Evolutionary conservation across 2,113 vertebrate genomes (phyloP).

Genomic region (Heliornis fulica): DNA sequence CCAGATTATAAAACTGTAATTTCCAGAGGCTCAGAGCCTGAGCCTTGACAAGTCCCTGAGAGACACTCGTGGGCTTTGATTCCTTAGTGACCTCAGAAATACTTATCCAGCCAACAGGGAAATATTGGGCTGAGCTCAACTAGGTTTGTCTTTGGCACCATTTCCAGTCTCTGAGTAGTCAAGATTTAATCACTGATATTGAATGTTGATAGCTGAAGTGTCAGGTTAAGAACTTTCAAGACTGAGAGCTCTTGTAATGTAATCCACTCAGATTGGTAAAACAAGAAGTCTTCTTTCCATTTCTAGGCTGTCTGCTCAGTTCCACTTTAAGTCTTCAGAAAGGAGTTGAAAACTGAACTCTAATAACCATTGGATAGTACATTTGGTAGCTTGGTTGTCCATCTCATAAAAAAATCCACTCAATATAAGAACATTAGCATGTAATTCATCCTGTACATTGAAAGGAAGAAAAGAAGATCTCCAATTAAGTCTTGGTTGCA

Average conservation of each 20-base stretch:
- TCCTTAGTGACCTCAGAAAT: not conserved
- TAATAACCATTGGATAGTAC: not conserved
- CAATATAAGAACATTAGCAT: not conserved
- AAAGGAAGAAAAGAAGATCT: not conserved
- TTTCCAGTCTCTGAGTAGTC: not conserved
- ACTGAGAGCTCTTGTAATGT: not conserved
- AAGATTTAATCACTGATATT: constrained; percentile 35
- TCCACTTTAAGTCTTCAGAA: not conserved
- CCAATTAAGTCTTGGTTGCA: not conserved
- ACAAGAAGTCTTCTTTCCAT: not conserved
- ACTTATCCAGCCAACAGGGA: not conserved
- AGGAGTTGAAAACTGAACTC: not conserved
- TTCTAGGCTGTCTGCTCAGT: not conserved
- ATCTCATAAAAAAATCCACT: not conserved
- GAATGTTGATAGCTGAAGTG: constrained; percentile 1
- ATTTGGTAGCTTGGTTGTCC: not conserved
- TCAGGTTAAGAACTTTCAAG: constrained; percentile 13
- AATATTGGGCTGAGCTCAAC: not conserved
- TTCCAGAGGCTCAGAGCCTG: not conserved
- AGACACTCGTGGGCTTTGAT: not conserved
- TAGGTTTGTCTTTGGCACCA: not conserved
- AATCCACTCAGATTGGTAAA: not conserved
- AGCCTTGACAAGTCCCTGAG: not conserved
- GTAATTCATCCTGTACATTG: not conserved
- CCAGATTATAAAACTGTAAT: constrained; percentile 25